Percentiles rank a stretch among this genome's conserved stretches.
Conservation (phyloP, 2,797 vertebrate species). For the Tarsius wallacei region DNA sequence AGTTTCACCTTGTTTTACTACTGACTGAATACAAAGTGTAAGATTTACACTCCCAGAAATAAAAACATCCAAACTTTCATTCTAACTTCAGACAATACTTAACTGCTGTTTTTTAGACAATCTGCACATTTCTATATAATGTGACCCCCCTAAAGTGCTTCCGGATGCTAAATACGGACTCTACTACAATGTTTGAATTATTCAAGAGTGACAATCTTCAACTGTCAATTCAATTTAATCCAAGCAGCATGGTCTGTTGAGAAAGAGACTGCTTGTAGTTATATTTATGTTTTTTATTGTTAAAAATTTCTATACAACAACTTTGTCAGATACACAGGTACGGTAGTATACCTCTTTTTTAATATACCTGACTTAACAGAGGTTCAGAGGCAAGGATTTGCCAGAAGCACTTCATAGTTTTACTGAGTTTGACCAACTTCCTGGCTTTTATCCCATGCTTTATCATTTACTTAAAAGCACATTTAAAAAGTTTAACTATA, state of each 20-base stretch:
- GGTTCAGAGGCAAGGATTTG: background rate
- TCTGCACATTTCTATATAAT: background rate
- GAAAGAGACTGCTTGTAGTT: background rate
- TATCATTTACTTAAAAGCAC: slow-evolving; percentile 8
- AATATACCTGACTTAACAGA: slow-evolving; percentile 2
- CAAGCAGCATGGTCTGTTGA: background rate
- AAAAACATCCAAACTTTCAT: background rate
- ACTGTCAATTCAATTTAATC: background rate
- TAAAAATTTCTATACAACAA: background rate
- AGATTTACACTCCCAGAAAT: background rate
- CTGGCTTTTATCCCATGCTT: background rate
- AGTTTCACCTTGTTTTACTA: background rate
- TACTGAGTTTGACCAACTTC: background rate
- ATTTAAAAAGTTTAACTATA: slow-evolving; percentile 32
- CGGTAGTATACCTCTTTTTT: background rate
- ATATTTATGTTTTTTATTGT: background rate
- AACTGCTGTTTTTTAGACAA: background rate
- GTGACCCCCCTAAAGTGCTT: background rate
- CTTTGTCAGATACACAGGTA: background rate
- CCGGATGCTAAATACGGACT: background rate
- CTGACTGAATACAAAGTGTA: background rate
- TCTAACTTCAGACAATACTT: background rate
- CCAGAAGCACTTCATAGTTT: background rate
- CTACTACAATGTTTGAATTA: background rate
- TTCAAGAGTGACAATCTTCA: background rate